Percentiles rank a stretch among this genome's conserved stretches.
Conservation (phyloP, 1,140 invertebrate species). For the fruit fly (Drosophila melanogaster) region Release_6_plus_ISO1_MT NT_033777.3:16549501-16550000, state of each 20-base stretch:
- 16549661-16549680: slow-evolving; percentile 69
- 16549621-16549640: slow-evolving; percentile 69
- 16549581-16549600: slow-evolving; percentile 11
- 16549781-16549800: slow-evolving; percentile 78
- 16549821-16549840: slow-evolving; percentile 7
- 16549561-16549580: slow-evolving; percentile 32
- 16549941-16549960: slow-evolving; percentile 65
- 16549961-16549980: slow-evolving; percentile 82
- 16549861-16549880: slow-evolving; percentile 73
- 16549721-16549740: slow-evolving; percentile 60
- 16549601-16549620: slow-evolving; percentile 65
- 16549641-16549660: slow-evolving; percentile 44
- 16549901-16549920: slow-evolving; percentile 26
- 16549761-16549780: slow-evolving; percentile 79
- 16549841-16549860: slow-evolving; percentile 71
- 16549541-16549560: slow-evolving; percentile 83
- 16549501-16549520: slow-evolving; percentile 14
- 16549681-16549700: slow-evolving; percentile 55
- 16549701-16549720: slow-evolving; percentile 37
- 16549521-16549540: slow-evolving; percentile 81
- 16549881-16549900: slow-evolving; percentile 83
- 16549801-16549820: slow-evolving; percentile 43
- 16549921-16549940: slow-evolving; percentile 36
- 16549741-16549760: slow-evolving; percentile 63
- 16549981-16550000: slow-evolving; percentile 80